These are phyloP conservation scores for Rhyzopertha dominica DNA, from an alignment of 1,140 invertebrate genomes.

Conservation along the genomic window DNA sequence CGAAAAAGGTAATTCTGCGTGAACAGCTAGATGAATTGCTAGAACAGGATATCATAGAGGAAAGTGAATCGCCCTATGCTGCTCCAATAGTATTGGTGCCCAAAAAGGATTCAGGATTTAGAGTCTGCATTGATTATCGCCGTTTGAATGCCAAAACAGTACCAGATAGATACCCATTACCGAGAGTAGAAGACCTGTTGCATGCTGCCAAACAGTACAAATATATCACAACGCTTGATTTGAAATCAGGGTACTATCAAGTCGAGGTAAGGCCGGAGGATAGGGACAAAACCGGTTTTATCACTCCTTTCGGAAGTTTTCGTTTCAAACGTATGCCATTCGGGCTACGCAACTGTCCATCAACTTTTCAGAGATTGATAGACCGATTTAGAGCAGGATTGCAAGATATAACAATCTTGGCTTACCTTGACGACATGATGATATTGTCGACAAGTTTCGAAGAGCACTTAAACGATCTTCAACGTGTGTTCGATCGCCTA, in stretches of 20 bases:
- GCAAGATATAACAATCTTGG: conserved; percentile 27
- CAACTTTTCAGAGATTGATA: conserved; percentile 40
- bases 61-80: not conserved
- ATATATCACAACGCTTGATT: conserved; percentile 46
- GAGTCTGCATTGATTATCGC: conserved; percentile 49
- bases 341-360: conserved; percentile 34
- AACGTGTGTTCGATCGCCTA: not conserved
- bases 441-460: no score
- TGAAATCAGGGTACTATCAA: conserved; percentile 43
- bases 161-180: conserved; percentile 17
- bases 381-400: conserved; percentile 34
- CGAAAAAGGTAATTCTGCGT: not conserved
- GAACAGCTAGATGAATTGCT: conserved; percentile 17
- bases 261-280: conserved; percentile 32
- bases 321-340: conserved; percentile 34
- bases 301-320: conserved; percentile 36
- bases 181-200: not conserved
- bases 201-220: not conserved
- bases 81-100: conserved; percentile 22
- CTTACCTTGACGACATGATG: conserved; percentile 45
- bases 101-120: conserved; percentile 43
- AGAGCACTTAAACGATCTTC: not conserved
- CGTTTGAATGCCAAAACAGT: conserved; percentile 40
- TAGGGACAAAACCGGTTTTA: conserved; percentile 45
- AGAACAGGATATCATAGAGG: not conserved